phyloP scores from a whole-genome alignment of 2,888 invertebrate genomes.

The Chirona hameri region DNA sequence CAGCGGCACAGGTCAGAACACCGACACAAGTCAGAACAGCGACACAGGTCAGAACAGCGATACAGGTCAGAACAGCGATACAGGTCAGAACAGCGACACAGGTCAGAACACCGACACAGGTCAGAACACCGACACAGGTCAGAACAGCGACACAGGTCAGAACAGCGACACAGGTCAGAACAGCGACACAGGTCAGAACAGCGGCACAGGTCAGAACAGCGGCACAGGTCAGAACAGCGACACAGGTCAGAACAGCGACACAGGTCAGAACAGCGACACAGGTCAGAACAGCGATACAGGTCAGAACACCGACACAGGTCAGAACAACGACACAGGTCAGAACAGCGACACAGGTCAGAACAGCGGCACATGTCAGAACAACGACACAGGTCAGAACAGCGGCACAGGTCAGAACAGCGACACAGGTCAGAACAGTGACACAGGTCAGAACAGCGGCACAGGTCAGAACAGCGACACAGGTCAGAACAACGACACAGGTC shows the following conservation, averaged over 20 bases:
- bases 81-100: not conserved
- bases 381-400: not conserved
- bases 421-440: not conserved
- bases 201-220: not conserved
- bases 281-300: not conserved
- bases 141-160: no score
- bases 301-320: no score
- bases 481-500: not conserved
- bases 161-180: not conserved
- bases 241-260: not conserved
- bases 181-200: not conserved
- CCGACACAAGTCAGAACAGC: no score
- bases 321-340: no score
- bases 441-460: no score
- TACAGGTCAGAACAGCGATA: no score
- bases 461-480: not conserved
- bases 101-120: not conserved
- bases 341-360: not conserved
- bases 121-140: no score
- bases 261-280: not conserved
- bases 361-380: not conserved
- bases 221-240: not conserved
- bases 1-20: not conserved
- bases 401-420: not conserved
- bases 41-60: not conserved